Conservation (phyloP, 1,140 invertebrate genomes). For the Maconellicoccus hirsutus region DNA sequence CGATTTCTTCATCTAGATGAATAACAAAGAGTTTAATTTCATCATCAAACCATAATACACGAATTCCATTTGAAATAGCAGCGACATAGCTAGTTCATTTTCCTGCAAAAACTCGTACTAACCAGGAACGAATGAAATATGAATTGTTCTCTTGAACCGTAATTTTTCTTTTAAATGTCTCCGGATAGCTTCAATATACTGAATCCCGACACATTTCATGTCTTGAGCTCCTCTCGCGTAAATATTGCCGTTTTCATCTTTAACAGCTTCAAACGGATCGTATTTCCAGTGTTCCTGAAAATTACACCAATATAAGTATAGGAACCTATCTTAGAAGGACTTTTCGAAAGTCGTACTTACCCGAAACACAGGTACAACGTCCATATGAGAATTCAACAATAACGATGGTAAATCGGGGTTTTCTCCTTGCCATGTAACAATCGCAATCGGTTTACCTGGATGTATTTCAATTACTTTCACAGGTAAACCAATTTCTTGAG, state of each 20-base stretch:
- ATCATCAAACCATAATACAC: neutral
- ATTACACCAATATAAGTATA: neutral
- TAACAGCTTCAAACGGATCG: constrained; percentile 63
- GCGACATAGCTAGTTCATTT: no score
- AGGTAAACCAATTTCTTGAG: constrained; percentile 49
- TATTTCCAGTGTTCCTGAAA: constrained; percentile 61
- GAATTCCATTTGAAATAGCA: no score
- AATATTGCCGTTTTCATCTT: constrained; percentile 66
- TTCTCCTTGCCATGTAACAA: constrained; percentile 70
- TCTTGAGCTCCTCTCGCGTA: constrained; percentile 71
- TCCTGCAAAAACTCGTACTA: constrained; percentile 37
- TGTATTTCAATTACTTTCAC: constrained; percentile 43
- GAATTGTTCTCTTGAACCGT: constrained; percentile 49
- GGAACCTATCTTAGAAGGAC: neutral
- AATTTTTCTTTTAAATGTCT: constrained; percentile 46
- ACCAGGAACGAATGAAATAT: constrained; percentile 73
- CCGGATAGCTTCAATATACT: constrained; percentile 67
- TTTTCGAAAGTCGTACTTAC: constrained; percentile 41
- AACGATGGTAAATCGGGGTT: constrained; percentile 57
- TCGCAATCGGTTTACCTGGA: constrained; percentile 56
- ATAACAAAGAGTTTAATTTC: neutral
- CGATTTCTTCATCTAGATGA: constrained; percentile 77
- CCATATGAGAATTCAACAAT: constrained; percentile 85
- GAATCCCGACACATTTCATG: constrained; percentile 72
- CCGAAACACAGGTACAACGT: constrained; percentile 81